Base-by-base conservation (phyloP, 2,113 vertebrate species). In the Cromileptes altivelis region DNA sequence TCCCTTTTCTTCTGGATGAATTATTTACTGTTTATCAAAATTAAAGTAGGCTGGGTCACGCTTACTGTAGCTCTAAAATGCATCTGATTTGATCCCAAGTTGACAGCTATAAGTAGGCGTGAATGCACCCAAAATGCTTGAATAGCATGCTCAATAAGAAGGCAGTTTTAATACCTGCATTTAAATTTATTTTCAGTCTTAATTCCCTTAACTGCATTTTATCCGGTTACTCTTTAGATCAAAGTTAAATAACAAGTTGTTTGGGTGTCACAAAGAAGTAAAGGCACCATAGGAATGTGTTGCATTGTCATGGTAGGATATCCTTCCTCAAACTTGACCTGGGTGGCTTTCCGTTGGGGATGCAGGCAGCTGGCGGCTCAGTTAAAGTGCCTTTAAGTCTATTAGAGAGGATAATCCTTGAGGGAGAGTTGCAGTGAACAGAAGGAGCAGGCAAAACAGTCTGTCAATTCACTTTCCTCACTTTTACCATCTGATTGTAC, bases 361-460 rank as follows among this genome's bases (percentile, higher is more conserved):
- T 25, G 9, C 68, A 79, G 91, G 81, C 94, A 95, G 92, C 92
- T 93, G 92, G 93, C 83, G 85, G 93, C 90, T 94, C 87, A 91
- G 82, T 91, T 91, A 82, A 94, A 94, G 87, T 92, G 92, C 89
- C 91, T 94, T 89, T 93, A 94, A 93, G 90, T 93, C 92, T 94
- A 94, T 94, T 95, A 94, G 82, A 71, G 85, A 85, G 90, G 94
- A 92, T 94, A 93, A 95, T 94, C 94, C 91, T 88, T 69, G 40
- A 90, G 79, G 69, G 88, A 87, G 76, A 90, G 84, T 85, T 79
- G 65, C 30, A 42, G 89, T 76, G 77, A 90, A 82, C 87, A 91
- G 87, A 82, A 80, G 63, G 75, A 81, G 70, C 72, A 53, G 70
- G 75, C 70, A 69, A 72, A 88, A 71, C 87, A 75, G 69, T 71